These are phyloP conservation scores for Chlorocebus sabaeus DNA, from an alignment of 2,113 vertebrate genomes.

Conservation along the genomic window DNA sequence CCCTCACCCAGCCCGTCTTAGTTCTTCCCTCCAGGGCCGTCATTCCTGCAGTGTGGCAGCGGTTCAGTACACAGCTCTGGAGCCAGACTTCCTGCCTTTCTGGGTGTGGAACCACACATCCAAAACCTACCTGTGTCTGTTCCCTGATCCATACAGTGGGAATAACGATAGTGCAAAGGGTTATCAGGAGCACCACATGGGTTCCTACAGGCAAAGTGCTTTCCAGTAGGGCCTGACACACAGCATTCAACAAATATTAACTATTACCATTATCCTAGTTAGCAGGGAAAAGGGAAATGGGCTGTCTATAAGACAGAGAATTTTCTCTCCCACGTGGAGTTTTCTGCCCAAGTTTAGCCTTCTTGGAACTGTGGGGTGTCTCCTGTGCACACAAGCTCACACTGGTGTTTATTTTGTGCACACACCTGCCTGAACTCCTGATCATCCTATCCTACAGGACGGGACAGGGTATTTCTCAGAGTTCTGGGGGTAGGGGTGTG, in stretches of 20 bases:
- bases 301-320: rapidly evolving
- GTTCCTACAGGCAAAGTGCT: not conserved
- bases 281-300: not conserved
- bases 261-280: not conserved
- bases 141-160: not conserved
- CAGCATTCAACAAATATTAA: not conserved
- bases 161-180: not conserved
- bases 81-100: not conserved
- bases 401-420: not conserved
- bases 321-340: not conserved
- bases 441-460: not conserved
- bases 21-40: not conserved
- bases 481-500: not conserved
- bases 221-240: not conserved
- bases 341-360: not conserved
- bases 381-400: not conserved
- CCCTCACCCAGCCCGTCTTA: not conserved
- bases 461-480: not conserved
- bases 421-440: not conserved
- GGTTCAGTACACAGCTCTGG: not conserved
- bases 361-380: too few relatives aligned
- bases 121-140: not conserved
- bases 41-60: not conserved
- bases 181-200: too few relatives aligned
- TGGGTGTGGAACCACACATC: not conserved